A percentile compares a stretch with the other conserved stretches of the same genome.
phyloP scores from a whole-genome alignment of 2,888 invertebrate species.

The Ischnus inquisitorius region DNA sequence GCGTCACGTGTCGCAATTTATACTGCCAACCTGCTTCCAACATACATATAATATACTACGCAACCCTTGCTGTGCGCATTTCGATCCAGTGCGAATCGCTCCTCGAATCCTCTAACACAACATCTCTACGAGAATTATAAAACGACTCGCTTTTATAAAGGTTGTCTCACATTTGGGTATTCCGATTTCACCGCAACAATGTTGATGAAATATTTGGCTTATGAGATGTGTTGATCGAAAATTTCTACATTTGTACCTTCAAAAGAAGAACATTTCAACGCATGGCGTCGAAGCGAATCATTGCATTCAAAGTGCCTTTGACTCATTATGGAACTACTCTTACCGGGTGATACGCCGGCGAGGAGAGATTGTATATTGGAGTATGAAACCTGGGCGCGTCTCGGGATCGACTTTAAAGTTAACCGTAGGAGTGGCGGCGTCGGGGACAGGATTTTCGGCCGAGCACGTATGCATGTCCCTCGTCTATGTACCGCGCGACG shows the following conservation, averaged over 20 bases:
- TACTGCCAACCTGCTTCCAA: constrained; percentile 29
- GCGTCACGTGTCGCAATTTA: constrained; percentile 57
- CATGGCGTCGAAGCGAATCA: no score
- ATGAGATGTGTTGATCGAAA: no score
- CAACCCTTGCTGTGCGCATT: not conserved
- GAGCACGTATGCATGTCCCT: constrained; percentile 27
- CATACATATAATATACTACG: constrained; percentile 17
- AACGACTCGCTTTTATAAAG: no score
- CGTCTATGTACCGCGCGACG: not conserved
- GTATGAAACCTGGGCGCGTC: constrained; percentile 57
- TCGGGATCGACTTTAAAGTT: constrained; percentile 52
- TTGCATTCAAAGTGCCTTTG: not conserved
- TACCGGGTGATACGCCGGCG: constrained; percentile 6
- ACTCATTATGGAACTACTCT: not conserved
- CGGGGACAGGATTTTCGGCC: constrained; percentile 64
- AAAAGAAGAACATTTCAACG: no score
- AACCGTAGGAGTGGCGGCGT: constrained; percentile 42
- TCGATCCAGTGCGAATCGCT: not conserved
- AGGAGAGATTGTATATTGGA: constrained; percentile 37
- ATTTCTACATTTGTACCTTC: no score
- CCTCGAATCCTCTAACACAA: not conserved
- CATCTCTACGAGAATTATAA: not conserved
- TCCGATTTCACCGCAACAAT: no score
- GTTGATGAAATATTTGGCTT: no score
- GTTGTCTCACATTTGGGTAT: no score